Conservation (phyloP, 1,140 invertebrate species). For the Ceratosolen solmsi region DNA sequence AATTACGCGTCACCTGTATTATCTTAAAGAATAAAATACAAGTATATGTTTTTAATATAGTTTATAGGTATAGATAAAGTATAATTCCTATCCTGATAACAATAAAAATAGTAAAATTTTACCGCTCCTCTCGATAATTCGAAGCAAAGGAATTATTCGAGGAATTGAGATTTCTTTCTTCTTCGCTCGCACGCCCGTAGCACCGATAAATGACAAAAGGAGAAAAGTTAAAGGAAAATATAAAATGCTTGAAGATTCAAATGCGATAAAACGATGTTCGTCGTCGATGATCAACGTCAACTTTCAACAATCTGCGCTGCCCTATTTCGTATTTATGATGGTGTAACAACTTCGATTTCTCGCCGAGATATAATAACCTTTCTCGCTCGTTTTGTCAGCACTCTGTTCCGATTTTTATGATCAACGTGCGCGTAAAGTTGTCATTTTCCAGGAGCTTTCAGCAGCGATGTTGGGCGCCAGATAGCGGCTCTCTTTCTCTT, state of each 20-base stretch:
- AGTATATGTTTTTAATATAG: no score
- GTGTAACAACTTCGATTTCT: conserved; percentile 13
- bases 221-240: background rate
- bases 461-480: background rate
- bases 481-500: background rate
- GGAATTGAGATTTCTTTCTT: no score
- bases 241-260: background rate
- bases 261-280: background rate
- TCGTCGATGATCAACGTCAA: background rate
- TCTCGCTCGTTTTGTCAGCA: background rate
- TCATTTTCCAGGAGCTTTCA: background rate
- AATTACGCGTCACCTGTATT: no score
- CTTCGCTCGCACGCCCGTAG: no score
- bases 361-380: background rate
- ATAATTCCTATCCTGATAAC: no score
- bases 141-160: background rate
- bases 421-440: conserved; percentile 8
- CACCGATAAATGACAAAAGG: background rate
- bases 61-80: no score
- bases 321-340: background rate
- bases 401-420: background rate
- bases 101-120: no score
- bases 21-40: no score
- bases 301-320: background rate
- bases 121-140: background rate